Conservation (phyloP, 2,888 invertebrate species). For the Pediacus dermestoides region DNA sequence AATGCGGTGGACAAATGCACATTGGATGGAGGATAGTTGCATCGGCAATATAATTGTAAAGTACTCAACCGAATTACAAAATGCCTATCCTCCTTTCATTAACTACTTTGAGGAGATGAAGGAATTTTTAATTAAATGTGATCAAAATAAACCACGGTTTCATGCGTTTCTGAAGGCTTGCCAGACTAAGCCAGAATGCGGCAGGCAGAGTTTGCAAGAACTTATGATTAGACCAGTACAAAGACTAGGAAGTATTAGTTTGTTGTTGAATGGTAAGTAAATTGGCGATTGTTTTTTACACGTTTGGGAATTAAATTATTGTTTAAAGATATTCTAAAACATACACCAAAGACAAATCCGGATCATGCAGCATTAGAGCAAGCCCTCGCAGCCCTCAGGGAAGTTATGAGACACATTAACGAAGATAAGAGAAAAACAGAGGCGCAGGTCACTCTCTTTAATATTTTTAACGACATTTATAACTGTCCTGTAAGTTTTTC, state of each 20-base stretch:
- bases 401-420: conserved; percentile 95
- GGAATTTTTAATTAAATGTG: conserved; percentile 86
- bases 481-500: conserved; percentile 78
- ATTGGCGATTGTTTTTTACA: too few relatives aligned
- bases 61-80: conserved; percentile 82
- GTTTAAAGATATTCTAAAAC: conserved; percentile 80
- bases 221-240: conserved; percentile 97
- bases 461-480: conserved; percentile 97
- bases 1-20: conserved; percentile 61
- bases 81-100: conserved; percentile 96
- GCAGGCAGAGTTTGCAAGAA: conserved; percentile 92
- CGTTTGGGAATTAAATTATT: background rate
- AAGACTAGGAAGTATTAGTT: conserved; percentile 91
- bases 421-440: conserved; percentile 97
- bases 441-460: conserved; percentile 92
- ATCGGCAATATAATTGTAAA: conserved; percentile 76
- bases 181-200: conserved; percentile 92
- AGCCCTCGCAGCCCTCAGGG: conserved; percentile 82
- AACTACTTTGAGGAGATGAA: conserved; percentile 98
- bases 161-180: conserved; percentile 97
- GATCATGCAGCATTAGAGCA: conserved; percentile 81
- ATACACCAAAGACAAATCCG: conserved; percentile 83
- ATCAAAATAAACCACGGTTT: conserved; percentile 90
- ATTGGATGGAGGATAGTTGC: conserved; percentile 79
- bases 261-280: conserved; percentile 82